Evolutionary conservation across 2,888 invertebrate species (phyloP).

Genomic region (Trissolcus japonicus): DNA sequence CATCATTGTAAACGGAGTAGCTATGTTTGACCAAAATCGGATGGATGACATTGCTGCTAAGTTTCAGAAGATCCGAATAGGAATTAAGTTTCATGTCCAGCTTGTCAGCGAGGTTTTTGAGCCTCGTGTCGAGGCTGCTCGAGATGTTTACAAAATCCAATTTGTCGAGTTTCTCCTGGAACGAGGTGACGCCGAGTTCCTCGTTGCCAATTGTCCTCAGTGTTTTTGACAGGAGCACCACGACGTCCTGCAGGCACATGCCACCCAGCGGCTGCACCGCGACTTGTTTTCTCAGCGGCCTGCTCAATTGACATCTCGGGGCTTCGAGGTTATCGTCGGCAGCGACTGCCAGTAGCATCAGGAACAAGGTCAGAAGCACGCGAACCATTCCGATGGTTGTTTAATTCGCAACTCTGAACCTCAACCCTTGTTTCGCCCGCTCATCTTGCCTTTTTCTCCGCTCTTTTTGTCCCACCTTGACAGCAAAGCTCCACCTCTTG

Average conservation of each 20-base stretch:
- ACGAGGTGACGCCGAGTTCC: constrained; percentile 70
- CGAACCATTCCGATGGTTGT: constrained; percentile 7
- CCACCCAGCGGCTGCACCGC: constrained; percentile 70
- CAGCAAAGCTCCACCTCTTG: too few species aligned
- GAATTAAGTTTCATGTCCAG: constrained; percentile 67
- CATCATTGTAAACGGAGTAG: constrained; percentile 57
- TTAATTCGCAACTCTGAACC: neutral
- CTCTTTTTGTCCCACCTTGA: too few species aligned
- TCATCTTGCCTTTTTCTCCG: too few species aligned
- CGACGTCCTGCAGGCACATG: constrained; percentile 71
- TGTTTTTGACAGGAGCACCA: constrained; percentile 67
- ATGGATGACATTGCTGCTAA: constrained; percentile 66
- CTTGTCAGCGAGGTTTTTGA: constrained; percentile 66
- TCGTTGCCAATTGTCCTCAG: constrained; percentile 65
- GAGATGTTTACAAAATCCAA: constrained; percentile 67
- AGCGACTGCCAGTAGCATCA: constrained; percentile 20
- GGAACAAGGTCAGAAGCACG: neutral
- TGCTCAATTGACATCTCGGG: constrained; percentile 68
- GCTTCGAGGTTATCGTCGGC: constrained; percentile 46
- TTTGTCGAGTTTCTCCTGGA: constrained; percentile 69
- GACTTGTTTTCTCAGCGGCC: constrained; percentile 70
- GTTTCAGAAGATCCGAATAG: constrained; percentile 64
- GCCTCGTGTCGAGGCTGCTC: constrained; percentile 60
- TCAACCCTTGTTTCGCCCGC: too few species aligned
- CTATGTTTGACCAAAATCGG: constrained; percentile 63